A percentile compares a stretch with the other conserved stretches of the same genome.
These are phyloP conservation scores for Parauchenoglanis punctatus DNA, from an alignment of 2,797 vertebrate genomes.

Conservation along the genomic window DNA sequence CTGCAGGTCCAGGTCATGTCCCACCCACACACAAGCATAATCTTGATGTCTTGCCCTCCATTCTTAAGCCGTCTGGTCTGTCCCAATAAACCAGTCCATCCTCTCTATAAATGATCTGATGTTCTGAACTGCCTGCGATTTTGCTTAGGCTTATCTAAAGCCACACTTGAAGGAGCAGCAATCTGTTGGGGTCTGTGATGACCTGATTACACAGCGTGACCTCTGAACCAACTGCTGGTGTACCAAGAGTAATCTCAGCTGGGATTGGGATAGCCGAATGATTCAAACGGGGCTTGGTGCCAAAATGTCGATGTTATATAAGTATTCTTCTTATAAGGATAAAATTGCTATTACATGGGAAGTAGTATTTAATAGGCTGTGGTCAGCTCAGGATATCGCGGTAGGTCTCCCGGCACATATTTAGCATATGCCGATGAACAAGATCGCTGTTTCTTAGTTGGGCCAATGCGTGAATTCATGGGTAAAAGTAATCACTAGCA, in stretches of 20 bases:
- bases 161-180: constrained; percentile 56
- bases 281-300: constrained; percentile 23
- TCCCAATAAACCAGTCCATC: constrained; percentile 51
- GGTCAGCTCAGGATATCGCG: background rate
- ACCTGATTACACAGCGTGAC: constrained; percentile 58
- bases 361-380: background rate
- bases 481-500: background rate
- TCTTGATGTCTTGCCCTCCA: constrained; percentile 29
- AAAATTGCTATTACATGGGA: background rate
- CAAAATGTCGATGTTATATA: background rate
- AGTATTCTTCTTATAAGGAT: background rate
- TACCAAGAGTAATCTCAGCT: constrained; percentile 46
- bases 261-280: constrained; percentile 17
- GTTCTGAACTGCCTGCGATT: constrained; percentile 49
- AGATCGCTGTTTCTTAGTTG: background rate
- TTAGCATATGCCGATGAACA: background rate
- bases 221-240: constrained; percentile 57
- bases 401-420: background rate
- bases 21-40: background rate
- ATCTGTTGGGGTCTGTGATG: constrained; percentile 52
- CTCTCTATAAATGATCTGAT: constrained; percentile 58
- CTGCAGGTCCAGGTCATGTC: constrained; percentile 18
- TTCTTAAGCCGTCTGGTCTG: constrained; percentile 37
- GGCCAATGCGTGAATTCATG: background rate
- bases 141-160: constrained; percentile 62